A percentile compares a stretch with the other conserved stretches of the same genome.
Evolutionary conservation across 30 jellyfish, hydroid and myxozoan species (phyloP).

Genomic region (Rhopilema esculentum): DNA sequence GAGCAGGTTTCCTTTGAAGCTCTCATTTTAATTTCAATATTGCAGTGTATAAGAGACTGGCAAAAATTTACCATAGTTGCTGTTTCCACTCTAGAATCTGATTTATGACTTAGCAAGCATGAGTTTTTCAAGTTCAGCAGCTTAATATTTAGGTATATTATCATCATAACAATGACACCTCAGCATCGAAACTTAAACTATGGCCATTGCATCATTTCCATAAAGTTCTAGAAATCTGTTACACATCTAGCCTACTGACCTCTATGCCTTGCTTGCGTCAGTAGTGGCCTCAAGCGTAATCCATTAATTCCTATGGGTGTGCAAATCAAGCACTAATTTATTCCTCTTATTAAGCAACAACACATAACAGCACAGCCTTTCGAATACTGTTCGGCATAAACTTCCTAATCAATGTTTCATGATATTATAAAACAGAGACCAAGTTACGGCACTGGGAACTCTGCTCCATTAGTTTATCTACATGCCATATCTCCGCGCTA

Average conservation of each 20-base stretch:
- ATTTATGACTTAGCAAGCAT: neutral
- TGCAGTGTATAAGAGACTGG: neutral
- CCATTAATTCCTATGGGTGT: no score
- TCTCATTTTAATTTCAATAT: neutral
- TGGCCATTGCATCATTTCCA: neutral
- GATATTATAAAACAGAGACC: no score
- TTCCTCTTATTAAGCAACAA: no score
- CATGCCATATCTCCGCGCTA: no score
- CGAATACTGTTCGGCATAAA: no score
- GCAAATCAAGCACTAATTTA: no score
- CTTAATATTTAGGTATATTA: neutral
- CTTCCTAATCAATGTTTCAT: no score
- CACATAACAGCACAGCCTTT: no score
- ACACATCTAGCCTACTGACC: neutral
- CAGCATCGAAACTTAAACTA: neutral
- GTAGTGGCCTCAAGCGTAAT: neutral
- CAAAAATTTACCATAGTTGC: neutral
- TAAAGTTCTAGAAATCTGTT: neutral
- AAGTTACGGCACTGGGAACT: no score
- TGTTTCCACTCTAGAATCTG: neutral
- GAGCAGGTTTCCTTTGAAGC: conserved; percentile 24
- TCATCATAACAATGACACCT: neutral
- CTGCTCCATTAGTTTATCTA: no score
- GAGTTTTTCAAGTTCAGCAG: neutral
- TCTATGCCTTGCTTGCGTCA: neutral